A percentile compares a stretch with the other conserved stretches of the same genome.
Evolutionary conservation across 2,113 vertebrate genomes (phyloP).

Genomic region (Hyperoodon ampullatus): DNA sequence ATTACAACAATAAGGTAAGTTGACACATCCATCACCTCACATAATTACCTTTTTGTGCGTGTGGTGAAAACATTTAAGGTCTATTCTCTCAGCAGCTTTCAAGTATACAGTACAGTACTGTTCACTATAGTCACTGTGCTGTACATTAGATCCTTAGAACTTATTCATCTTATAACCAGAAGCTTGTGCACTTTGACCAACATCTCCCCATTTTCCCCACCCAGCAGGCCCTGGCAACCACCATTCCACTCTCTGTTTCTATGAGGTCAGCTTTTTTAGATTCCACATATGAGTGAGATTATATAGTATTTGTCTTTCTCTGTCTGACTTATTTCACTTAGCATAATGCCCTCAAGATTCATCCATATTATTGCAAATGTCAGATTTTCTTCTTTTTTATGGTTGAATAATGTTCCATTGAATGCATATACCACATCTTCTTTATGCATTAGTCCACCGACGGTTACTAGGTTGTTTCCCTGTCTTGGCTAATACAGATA

Average conservation of each 20-base stretch:
- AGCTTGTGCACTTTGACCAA: not conserved
- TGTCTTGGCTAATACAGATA: not conserved
- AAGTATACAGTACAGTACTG: not conserved
- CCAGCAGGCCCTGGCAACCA: not conserved
- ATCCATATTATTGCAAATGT: not conserved
- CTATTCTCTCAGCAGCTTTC: not conserved
- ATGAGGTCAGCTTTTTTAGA: not conserved
- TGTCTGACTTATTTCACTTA: not conserved
- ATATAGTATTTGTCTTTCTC: not conserved
- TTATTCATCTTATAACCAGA: not conserved
- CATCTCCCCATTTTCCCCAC: not conserved
- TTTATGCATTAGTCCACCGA: not conserved
- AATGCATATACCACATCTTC: not conserved
- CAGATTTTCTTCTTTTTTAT: not conserved
- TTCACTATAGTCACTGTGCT: not conserved
- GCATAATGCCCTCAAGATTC: not conserved
- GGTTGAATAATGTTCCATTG: not conserved
- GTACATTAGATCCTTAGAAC: not conserved
- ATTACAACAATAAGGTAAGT: not conserved
- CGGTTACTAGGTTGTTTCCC: not conserved
- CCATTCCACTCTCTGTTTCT: not conserved
- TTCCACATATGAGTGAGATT: not conserved
- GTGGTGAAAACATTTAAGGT: not conserved
- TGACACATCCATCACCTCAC: not conserved
- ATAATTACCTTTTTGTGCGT: not conserved